Evolutionary conservation across 2,113 vertebrate genomes (phyloP), one percentile per base, ranked within the genome.

Genomic region (Carettochelys insculpta): DNA sequence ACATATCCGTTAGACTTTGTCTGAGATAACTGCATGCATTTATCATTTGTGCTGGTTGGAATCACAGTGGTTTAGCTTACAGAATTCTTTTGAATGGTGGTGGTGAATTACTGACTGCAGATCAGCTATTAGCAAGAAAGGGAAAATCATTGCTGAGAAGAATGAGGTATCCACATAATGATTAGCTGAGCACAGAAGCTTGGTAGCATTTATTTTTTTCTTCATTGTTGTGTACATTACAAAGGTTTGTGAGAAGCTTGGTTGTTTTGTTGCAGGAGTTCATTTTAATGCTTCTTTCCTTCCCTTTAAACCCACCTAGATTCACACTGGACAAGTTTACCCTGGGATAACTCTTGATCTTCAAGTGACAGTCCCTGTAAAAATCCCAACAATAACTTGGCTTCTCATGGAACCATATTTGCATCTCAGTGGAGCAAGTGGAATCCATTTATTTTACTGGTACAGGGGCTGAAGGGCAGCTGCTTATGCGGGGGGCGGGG

Each of bases 191-290:
- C 19, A 8, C 34, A 83, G 34, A n/a, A 11, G n/a, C 7, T 22
- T 82, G 88, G 10, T 17, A 17, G 47, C 38, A 14, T 61, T 27
- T 24, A 34, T 27, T 45, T 92, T 89, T 85, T 45, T 1, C 8
- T 14, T 81, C 24, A 41, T 1, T 7, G 24, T 41, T 45, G 27
- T 41, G 41, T 75, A 45, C 41, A 7, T 41, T 78, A 58, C 48
- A 31, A 93, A 80, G 61, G 2, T 6, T 47, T 89, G 61, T 84
- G 83, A 84, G 93, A 89, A 93, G 87, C 80, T 87, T 31, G 54
- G 6, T 73, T 50, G 11, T 13, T 5, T 65, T 89, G 10, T n/a
- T 92, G 47, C 24, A 8, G 19, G 77, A 54, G 48, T 86, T 71
- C 17, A 3, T 13, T 4, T 17, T 80, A 73, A 80, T 78, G 4